Evolutionary conservation across 2,113 vertebrate genomes (phyloP).

Genomic region (Columbina picui): DNA sequence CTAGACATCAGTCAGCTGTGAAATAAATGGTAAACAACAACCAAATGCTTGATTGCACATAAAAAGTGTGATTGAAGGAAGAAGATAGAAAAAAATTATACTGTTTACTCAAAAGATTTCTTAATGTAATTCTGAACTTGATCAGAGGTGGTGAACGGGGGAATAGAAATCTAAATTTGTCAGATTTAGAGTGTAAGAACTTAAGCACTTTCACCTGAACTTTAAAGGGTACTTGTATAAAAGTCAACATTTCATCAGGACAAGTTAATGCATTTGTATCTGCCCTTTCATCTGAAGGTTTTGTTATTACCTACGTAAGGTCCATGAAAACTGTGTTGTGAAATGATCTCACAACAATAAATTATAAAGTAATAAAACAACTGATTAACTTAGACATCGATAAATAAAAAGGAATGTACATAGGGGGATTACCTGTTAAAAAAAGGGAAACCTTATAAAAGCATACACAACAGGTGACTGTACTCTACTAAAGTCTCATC

Average conservation of each 20-base stretch:
- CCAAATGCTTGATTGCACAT: not conserved
- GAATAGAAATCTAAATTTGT: not conserved
- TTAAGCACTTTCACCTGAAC: not conserved
- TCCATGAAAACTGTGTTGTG: not conserved
- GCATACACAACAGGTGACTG: not conserved
- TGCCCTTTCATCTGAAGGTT: not conserved
- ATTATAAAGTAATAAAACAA: not conserved
- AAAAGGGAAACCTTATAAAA: not conserved
- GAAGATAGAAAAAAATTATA: not conserved
- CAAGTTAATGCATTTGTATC: not conserved
- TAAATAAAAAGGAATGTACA: not conserved
- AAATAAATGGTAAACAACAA: not conserved
- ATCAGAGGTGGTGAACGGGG: not conserved
- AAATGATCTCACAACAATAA: not conserved
- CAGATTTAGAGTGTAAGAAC: not conserved
- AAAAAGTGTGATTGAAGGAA: not conserved
- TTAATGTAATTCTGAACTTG: not conserved
- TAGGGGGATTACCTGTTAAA: not conserved
- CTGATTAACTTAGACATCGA: not conserved
- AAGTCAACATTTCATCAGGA: not conserved
- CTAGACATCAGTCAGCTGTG: not conserved
- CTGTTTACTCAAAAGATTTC: not conserved
- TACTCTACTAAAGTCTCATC: not conserved
- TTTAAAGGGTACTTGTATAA: not conserved
- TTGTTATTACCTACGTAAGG: not conserved